phyloP scores from a whole-genome alignment of 2,113 vertebrate genomes.

The Muscicapa adusta region DNA sequence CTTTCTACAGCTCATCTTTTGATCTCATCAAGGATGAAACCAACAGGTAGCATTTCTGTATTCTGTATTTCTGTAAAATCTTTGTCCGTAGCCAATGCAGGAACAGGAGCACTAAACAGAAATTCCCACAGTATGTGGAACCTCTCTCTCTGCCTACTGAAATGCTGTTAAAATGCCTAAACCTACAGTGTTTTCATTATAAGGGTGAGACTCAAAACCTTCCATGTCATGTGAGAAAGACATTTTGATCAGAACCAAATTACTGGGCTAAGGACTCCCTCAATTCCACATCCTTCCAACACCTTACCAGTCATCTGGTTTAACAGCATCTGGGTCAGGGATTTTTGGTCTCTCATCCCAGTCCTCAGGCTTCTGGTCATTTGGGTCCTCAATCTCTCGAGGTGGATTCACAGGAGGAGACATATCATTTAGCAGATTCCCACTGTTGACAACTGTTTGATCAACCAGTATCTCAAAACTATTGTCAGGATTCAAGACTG shows the following conservation, averaged over 20 bases:
- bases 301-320: constrained; percentile 94
- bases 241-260: background rate
- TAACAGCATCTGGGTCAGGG: constrained; percentile 89
- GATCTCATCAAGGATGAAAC: background rate
- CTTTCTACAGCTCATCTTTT: background rate
- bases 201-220: background rate
- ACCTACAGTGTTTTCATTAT: background rate
- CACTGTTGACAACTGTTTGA: constrained; percentile 90
- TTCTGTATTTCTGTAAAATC: background rate
- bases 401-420: constrained; percentile 90
- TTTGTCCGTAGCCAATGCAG: background rate
- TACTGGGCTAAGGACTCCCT: background rate
- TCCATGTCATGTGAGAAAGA: background rate
- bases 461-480: constrained; percentile 93
- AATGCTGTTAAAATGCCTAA: background rate
- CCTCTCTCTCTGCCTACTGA: background rate
- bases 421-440: constrained; percentile 89
- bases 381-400: constrained; percentile 93
- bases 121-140: background rate
- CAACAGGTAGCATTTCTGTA: background rate
- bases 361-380: constrained; percentile 94
- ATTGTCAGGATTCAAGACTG: constrained; percentile 96
- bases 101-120: background rate
- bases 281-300: background rate
- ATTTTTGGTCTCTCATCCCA: constrained; percentile 98